These are phyloP conservation scores for Noctilio leporinus DNA, from an alignment of 2,113 vertebrate genomes.

Conservation along the genomic window DNA sequence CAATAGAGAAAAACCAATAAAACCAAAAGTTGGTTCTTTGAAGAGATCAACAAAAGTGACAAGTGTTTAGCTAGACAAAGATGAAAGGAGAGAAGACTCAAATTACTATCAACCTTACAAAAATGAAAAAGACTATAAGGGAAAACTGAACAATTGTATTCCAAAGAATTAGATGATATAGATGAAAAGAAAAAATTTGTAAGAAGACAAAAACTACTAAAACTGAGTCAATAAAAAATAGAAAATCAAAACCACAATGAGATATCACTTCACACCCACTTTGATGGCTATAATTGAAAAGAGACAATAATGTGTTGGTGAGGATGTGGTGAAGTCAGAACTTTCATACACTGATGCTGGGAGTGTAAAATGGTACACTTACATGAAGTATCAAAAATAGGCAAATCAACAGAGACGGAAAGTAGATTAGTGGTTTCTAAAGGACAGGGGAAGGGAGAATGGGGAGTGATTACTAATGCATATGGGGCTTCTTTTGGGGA, in stretches of 20 bases:
- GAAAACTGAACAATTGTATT: background rate
- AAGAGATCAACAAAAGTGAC: background rate
- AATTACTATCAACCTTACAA: background rate
- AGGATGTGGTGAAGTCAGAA: background rate
- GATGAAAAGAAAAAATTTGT: background rate
- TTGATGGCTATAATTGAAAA: background rate
- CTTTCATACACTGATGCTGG: background rate
- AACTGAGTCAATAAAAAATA: background rate
- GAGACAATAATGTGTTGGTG: background rate
- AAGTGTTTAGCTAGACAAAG: background rate
- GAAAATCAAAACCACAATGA: constrained; percentile 9
- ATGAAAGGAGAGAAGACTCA: background rate
- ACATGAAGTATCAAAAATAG: background rate
- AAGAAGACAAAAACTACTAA: background rate
- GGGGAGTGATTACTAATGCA: background rate
- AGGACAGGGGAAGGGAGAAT: background rate
- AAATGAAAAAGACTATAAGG: background rate
- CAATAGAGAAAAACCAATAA: constrained; percentile 4
- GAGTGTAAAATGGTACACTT: background rate
- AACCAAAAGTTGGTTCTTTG: background rate
- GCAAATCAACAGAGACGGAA: background rate
- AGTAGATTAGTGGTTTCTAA: background rate
- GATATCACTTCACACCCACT: background rate
- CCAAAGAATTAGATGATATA: background rate
- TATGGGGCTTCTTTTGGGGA: background rate